These are phyloP conservation scores for Drosophila nigricruria DNA, from an alignment of 2,888 invertebrate genomes.

Conservation along the genomic window DNA sequence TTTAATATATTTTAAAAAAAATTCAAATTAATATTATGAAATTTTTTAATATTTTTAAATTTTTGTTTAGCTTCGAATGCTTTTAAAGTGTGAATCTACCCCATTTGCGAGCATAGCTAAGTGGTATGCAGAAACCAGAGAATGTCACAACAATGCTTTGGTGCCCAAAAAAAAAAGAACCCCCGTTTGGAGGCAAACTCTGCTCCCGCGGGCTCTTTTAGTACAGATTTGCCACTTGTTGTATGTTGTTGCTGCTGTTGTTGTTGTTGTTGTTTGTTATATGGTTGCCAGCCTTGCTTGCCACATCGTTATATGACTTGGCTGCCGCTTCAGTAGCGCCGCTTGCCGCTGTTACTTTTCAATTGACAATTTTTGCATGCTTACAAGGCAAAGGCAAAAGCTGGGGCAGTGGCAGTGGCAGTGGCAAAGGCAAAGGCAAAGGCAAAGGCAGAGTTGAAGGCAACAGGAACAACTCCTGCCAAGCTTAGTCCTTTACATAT, in stretches of 20 bases:
- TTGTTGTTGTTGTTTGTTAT: slow-evolving; percentile 28
- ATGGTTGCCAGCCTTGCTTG: slow-evolving; percentile 45
- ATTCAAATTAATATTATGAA: no score
- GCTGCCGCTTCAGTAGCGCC: slow-evolving; percentile 12
- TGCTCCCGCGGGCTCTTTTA: slow-evolving; percentile 52
- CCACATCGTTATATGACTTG: slow-evolving; percentile 57
- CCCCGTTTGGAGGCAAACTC: slow-evolving; percentile 5
- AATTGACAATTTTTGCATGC: slow-evolving; percentile 71
- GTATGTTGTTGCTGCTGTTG: slow-evolving; percentile 19
- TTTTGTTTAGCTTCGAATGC: no score
- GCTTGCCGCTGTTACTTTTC: slow-evolving; percentile 43
- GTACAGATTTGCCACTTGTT: slow-evolving; percentile 56
- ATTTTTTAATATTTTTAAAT: no score
- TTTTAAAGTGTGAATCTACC: no score
- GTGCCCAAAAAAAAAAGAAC: slow-evolving; percentile 5
- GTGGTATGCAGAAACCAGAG: slow-evolving; percentile 28
- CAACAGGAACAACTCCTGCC: slow-evolving; percentile 23
- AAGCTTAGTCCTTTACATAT: slow-evolving; percentile 23
- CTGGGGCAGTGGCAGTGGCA: slow-evolving; percentile 4
- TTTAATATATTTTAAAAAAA: no score
- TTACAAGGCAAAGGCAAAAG: slow-evolving; percentile 53
- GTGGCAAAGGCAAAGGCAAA: slow-evolving; percentile 3
- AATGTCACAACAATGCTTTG: slow-evolving; percentile 23
- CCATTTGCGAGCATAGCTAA: background rate
- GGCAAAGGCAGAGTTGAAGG: slow-evolving; percentile 10